These are phyloP conservation scores for Dynastes maya DNA, from an alignment of 2,888 invertebrate species.

Conservation along the genomic window DNA sequence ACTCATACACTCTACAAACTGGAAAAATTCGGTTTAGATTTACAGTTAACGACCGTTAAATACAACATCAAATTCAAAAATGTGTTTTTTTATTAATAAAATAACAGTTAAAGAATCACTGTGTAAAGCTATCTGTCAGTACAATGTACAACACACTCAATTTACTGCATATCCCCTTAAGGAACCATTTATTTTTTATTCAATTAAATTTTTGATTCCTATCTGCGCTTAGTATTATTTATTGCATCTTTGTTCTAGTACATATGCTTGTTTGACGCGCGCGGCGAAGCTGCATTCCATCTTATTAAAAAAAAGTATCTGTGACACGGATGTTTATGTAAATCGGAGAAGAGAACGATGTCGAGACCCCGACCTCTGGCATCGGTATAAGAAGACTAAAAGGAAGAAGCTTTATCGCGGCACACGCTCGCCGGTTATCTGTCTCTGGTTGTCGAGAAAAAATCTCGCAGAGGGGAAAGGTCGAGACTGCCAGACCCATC, in stretches of 20 bases:
- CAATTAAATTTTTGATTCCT: no score
- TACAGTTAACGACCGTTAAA: no score
- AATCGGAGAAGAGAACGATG: conserved; percentile 48
- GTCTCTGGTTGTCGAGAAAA: conserved; percentile 33
- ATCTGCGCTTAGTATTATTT: background rate
- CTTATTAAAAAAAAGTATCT: conserved; percentile 46
- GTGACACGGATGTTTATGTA: conserved; percentile 51
- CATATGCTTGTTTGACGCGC: conserved; percentile 9
- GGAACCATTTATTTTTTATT: no score
- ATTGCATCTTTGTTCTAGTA: conserved; percentile 5
- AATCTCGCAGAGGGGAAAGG: conserved; percentile 45
- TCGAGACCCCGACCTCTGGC: conserved; percentile 51
- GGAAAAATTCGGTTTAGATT: no score
- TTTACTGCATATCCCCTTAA: no score
- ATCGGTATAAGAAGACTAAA: conserved; percentile 44
- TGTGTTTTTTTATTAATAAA: no score
- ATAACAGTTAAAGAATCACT: no score
- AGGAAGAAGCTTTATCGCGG: conserved; percentile 46
- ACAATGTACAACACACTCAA: no score
- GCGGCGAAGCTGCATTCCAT: conserved; percentile 41
- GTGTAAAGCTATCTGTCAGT: no score
- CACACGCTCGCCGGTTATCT: conserved; percentile 49
- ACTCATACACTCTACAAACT: no score
- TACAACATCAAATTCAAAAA: no score
- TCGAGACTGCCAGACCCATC: conserved; percentile 31